Base-by-base conservation (phyloP, 2,113 vertebrate genomes). In the Hucho hucho region DNA sequence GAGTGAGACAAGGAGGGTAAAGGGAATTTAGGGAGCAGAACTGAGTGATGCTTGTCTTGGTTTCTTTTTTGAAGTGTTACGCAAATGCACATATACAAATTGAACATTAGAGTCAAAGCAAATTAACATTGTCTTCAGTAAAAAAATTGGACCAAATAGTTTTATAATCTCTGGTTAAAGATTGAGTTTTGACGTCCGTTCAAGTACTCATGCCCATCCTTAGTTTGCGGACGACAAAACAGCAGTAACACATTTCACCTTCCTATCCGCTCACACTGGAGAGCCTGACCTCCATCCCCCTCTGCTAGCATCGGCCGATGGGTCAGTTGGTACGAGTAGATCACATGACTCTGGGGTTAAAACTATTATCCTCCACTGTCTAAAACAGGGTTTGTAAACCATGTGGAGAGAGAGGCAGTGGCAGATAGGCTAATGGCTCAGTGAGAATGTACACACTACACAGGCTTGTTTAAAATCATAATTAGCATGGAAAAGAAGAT, bases 311-410 rank as follows among this genome's bases (percentile, higher is more conserved):
- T 64, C 63, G 4, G 47, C 26, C 29, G 11, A 2, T 37, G 7
- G 66, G 72, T 82, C 79, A 81, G 63, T 58, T 49, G 49, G 70
- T 77, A 70, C 63, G 1, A 49, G 20, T 0, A 12, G 26, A 58
- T 75, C 81, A 79, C 61, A 28, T 83, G 79, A 75, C 11, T 26
- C 49, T 24, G 63, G 68, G 29, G 71, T 63, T 75, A 9, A 85
- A 83, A 22, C 69, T 9, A 53, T 73, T 64, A 64, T 59, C 72
- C 58, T n/a, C 43, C 43, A 43, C 49, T 43, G 43, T 79, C 72
- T 71, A 58, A 75, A 79, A 67, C 61, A 65, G 26, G 43, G 43
- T 56, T 69, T 56, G 37, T 70, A 53, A 74, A 70, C 58, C 4
- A 24, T 16, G 24, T 13, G 4, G 46, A 7, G 25, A 24, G 9